These are phyloP conservation scores for Corythornis madagascariensis DNA, from an alignment of 2,113 vertebrate genomes.

Conservation along the genomic window DNA sequence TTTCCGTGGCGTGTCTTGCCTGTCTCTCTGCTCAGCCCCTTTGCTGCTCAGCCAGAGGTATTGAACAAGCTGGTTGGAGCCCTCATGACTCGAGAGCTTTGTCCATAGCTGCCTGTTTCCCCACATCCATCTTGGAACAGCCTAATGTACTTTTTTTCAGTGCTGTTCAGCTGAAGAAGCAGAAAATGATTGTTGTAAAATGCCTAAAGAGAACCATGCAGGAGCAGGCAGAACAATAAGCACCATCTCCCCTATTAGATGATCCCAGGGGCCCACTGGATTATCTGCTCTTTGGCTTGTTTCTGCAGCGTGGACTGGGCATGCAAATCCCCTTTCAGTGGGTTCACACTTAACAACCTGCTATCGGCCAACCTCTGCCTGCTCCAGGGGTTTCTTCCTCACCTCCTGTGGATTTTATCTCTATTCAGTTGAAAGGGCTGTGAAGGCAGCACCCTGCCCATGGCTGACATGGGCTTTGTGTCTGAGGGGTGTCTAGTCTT, in stretches of 20 bases:
- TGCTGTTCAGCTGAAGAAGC: neutral
- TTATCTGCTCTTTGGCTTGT: neutral
- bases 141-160: neutral
- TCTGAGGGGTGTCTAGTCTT: accelerated
- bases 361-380: neutral
- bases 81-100: neutral
- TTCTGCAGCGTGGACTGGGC: neutral
- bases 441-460: neutral
- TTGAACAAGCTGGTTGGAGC: neutral
- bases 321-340: accelerated
- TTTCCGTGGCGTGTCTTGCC: neutral
- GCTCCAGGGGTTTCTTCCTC: neutral
- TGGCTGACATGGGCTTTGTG: neutral
- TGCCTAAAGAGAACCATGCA: neutral
- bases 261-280: neutral
- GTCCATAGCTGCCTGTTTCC: neutral
- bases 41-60: neutral
- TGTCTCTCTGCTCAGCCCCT: neutral
- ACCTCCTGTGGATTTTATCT: accelerated
- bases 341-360: accelerated
- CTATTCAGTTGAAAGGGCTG: neutral
- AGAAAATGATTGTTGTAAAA: neutral
- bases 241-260: neutral
- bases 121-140: neutral
- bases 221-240: neutral